These are phyloP conservation scores for Holocentrus rufus DNA, from an alignment of 2,797 vertebrate species.

Conservation along the genomic window DNA sequence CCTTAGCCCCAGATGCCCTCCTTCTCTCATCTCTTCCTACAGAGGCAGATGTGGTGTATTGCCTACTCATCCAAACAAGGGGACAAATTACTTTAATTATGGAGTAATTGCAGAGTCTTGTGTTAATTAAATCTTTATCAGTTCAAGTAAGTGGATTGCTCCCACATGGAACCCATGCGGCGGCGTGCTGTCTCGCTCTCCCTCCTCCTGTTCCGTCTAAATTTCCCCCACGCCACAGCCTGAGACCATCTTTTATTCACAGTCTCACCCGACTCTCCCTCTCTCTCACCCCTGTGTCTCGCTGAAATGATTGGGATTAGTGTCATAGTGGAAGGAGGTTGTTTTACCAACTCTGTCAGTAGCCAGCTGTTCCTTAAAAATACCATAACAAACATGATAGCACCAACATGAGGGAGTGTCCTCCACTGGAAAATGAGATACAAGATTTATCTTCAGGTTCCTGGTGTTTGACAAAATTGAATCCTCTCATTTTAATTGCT, in stretches of 20 bases:
- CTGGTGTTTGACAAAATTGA: slow-evolving; percentile 86
- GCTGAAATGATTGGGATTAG: slow-evolving; percentile 76
- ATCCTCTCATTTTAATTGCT: slow-evolving; percentile 88
- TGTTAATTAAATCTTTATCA: slow-evolving; percentile 99
- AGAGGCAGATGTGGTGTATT: slow-evolving; percentile 63
- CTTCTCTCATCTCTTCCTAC: slow-evolving; percentile 44
- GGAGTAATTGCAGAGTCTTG: slow-evolving; percentile 95
- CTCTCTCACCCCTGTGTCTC: slow-evolving; percentile 58
- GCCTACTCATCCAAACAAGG: slow-evolving; percentile 80
- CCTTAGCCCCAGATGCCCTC: slow-evolving; percentile 43
- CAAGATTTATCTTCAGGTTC: slow-evolving; percentile 83
- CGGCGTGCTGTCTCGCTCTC: slow-evolving; percentile 59
- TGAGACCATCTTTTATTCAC: slow-evolving; percentile 58
- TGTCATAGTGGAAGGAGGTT: slow-evolving; percentile 59
- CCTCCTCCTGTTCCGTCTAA: slow-evolving; percentile 44
- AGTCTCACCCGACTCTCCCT: slow-evolving; percentile 45
- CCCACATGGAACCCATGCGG: slow-evolving; percentile 89
- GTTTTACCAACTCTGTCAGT: slow-evolving; percentile 69
- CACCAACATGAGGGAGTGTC: slow-evolving; percentile 69
- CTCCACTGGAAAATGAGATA: slow-evolving; percentile 82
- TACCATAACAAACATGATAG: slow-evolving; percentile 80
- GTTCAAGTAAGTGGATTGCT: slow-evolving; percentile 98
- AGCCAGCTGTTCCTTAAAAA: slow-evolving; percentile 80
- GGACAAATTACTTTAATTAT: slow-evolving; percentile 99
- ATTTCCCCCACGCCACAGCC: slow-evolving; percentile 48